Percentiles rank a stretch among this genome's conserved stretches.
phyloP scores from a whole-genome alignment of 1,140 invertebrate species.

The Penaeus chinensis region DNA sequence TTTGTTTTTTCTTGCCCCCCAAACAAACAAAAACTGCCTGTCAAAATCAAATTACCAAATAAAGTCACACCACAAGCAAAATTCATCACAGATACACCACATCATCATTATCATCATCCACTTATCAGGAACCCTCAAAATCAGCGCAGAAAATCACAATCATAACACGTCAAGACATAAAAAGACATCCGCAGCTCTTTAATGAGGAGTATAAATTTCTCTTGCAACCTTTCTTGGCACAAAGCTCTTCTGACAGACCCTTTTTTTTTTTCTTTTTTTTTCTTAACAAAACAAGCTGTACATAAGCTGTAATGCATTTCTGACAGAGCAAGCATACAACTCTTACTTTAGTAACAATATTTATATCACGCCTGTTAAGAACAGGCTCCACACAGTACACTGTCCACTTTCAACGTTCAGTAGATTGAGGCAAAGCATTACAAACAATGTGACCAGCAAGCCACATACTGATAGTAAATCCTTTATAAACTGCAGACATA shows the following conservation, averaged over 20 bases:
- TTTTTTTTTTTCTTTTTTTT: background rate
- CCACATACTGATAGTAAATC: too few relatives aligned
- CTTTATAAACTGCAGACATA: too few relatives aligned
- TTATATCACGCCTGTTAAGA: conserved; percentile 10
- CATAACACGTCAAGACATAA: conserved; percentile 24
- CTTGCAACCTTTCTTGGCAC: conserved; percentile 31
- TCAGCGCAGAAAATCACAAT: conserved; percentile 11
- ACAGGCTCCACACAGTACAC: conserved; percentile 2
- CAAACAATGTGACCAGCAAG: too few relatives aligned
- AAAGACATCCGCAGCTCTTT: conserved; percentile 13
- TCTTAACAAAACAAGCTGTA: conserved; percentile 26
- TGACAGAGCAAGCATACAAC: conserved; percentile 30
- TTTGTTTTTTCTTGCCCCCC: background rate
- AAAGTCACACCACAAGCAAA: conserved; percentile 39
- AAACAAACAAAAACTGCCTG: conserved; percentile 15
- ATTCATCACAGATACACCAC: conserved; percentile 51
- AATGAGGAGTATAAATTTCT: conserved; percentile 1
- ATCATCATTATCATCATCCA: conserved; percentile 16
- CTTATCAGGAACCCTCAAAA: conserved; percentile 27
- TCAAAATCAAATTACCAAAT: conserved; percentile 3
- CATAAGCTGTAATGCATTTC: conserved; percentile 17
- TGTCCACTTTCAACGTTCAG: background rate
- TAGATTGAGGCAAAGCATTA: too few relatives aligned
- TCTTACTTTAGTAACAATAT: conserved; percentile 26
- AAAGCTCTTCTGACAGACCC: conserved; percentile 25